phyloP scores from a whole-genome alignment of 2,888 invertebrate species.

The Acholoe squamosa region DNA sequence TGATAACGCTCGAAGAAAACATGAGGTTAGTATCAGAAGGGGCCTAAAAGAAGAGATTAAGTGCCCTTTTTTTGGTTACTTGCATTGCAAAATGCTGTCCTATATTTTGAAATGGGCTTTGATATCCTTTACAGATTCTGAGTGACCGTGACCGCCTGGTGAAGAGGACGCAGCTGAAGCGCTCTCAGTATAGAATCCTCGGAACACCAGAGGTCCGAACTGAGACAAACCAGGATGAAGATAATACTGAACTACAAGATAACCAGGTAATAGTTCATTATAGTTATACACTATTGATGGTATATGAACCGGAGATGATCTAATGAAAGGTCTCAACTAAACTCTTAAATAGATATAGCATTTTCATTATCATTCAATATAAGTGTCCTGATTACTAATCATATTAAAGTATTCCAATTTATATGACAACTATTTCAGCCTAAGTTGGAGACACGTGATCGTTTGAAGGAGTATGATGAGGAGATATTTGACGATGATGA shows the following conservation, averaged over 20 bases:
- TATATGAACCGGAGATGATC: too few species aligned
- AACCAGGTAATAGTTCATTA: not conserved
- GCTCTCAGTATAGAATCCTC: constrained; percentile 87
- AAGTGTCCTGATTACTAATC: too few species aligned
- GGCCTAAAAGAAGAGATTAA: too few species aligned
- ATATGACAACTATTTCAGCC: constrained; percentile 42
- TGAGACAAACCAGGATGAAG: not conserved
- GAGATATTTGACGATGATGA: constrained; percentile 98
- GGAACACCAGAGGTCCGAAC: constrained; percentile 71
- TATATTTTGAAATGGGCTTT: not conserved
- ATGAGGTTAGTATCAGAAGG: too few species aligned
- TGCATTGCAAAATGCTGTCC: too few species aligned
- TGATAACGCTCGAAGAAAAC: too few species aligned
- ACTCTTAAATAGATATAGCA: too few species aligned
- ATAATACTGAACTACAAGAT: not conserved
- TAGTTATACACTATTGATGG: too few species aligned
- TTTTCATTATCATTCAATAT: too few species aligned
- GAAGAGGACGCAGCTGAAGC: constrained; percentile 90
- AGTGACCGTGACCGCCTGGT: constrained; percentile 89
- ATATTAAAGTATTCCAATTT: too few species aligned
- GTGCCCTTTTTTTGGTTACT: too few species aligned
- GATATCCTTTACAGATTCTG: constrained; percentile 66
- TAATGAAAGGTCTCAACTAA: too few species aligned
- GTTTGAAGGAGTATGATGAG: constrained; percentile 86
- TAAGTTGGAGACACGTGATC: constrained; percentile 42